Evolutionary conservation across 2,888 invertebrate species (phyloP).

Genomic region (Euplexia lucipara): DNA sequence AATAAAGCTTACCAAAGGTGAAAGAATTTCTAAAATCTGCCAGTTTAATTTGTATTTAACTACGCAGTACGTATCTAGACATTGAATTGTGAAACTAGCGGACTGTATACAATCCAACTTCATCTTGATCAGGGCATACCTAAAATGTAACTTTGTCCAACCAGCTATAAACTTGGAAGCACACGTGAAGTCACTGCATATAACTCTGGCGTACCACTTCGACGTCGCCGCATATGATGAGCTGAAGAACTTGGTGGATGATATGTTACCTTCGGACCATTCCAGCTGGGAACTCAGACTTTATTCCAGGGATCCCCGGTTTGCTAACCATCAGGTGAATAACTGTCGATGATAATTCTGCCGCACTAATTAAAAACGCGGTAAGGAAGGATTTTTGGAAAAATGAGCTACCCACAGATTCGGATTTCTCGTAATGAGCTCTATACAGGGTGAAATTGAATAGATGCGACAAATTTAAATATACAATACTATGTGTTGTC

Average conservation of each 20-base stretch:
- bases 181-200: slow-evolving; percentile 96
- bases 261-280: slow-evolving; percentile 92
- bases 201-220: slow-evolving; percentile 97
- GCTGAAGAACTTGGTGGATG: slow-evolving; percentile 94
- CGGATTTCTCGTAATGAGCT: too few relatives aligned
- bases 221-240: slow-evolving; percentile 93
- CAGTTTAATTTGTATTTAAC: too few relatives aligned
- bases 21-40: too few relatives aligned
- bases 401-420: too few relatives aligned
- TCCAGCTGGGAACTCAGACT: slow-evolving; percentile 96
- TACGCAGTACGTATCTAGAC: too few relatives aligned
- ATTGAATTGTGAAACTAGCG: not conserved
- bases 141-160: slow-evolving; percentile 55
- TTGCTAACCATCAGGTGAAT: slow-evolving; percentile 92
- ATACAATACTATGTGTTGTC: too few relatives aligned
- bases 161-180: slow-evolving; percentile 94
- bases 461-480: too few relatives aligned
- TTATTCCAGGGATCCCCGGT: slow-evolving; percentile 96
- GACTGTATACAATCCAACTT: not conserved
- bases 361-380: too few relatives aligned
- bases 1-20: too few relatives aligned
- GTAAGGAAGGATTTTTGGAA: too few relatives aligned
- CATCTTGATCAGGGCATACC: not conserved
- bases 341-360: too few relatives aligned
- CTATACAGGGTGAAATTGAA: too few relatives aligned